Conservation (phyloP, 2,888 invertebrate species). For the Pinctada fucata region DNA sequence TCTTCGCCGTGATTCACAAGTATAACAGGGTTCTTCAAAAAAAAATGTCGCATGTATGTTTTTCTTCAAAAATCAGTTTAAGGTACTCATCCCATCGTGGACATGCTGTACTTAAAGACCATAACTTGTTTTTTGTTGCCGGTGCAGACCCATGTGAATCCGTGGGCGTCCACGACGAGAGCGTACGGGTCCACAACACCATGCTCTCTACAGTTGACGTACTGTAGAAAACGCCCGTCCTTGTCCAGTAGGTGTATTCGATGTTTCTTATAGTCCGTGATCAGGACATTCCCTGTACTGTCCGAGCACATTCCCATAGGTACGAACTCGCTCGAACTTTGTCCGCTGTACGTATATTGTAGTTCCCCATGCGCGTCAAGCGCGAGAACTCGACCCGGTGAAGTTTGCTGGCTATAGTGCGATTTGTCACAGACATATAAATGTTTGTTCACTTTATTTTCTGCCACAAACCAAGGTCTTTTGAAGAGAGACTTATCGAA, state of each 20-base stretch:
- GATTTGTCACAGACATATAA: background rate
- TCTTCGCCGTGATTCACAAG: too few species aligned
- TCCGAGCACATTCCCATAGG: background rate
- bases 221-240: background rate
- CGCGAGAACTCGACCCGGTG: background rate
- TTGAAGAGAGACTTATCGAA: background rate
- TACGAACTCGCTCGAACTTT: background rate
- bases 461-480: background rate
- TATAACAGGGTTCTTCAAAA: too few species aligned
- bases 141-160: too few species aligned
- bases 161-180: too few species aligned
- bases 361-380: background rate
- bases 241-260: background rate
- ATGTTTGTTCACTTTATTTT: background rate
- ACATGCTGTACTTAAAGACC: too few species aligned
- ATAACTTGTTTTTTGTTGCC: too few species aligned
- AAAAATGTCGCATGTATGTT: too few species aligned
- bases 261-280: background rate
- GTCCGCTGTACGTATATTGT: background rate
- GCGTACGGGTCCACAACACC: too few species aligned
- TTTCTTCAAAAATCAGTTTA: too few species aligned
- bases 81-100: too few species aligned
- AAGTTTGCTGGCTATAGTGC: too few species aligned
- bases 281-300: background rate
- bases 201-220: background rate